Base-by-base conservation (phyloP, 2,113 vertebrate species). In the Pseudois nayaur region DNA sequence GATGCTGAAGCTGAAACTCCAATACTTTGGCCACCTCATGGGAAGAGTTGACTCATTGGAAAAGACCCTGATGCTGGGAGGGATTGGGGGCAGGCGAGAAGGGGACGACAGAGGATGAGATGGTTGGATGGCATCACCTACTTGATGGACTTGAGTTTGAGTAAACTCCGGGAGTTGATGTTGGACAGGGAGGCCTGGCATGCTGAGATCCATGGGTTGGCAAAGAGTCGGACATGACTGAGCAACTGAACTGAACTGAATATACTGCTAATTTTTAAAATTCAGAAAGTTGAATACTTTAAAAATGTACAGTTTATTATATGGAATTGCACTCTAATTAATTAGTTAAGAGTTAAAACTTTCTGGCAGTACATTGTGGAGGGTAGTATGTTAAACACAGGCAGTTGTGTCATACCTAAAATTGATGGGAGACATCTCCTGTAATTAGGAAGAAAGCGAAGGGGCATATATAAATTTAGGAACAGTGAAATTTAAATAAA, bases 121-220 rank as follows among this genome's bases (percentile, higher is more conserved):
- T 57, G 55, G 8, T 0, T 57, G 55, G 55, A 57, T 57, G 55
- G 21, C 8, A 57, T 57, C 21, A 9, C 55, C 0, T 0, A 57
- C 21, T 23, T 8, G 1, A 10, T 57, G 55, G 55, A 25, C 21
- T 1, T 25, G 55, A 57, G 21, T 57, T 10, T 57, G 21, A 25
- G 55, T 57, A 4, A 57, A 57, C 21, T 10, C 55, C 55, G 9
- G 55, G 7, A 8, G 21, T 25, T 57, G 55, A 3, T 57, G 21
- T 10, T 23, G 8, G 0, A 57, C 55, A 57, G 55, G 55, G 55
- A 57, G 55, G 55, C 55, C 8, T 57, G 55, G 55, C 23, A 4
- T 57, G 8, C 23, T 25, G 3, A 4, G 23, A 57, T 57, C 10
- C 23, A 57, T 57, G 8, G 3, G 8, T 0, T 57, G 3, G 0